Conservation (phyloP, 2,113 vertebrate species). For the Corynorhinus townsendii region DNA sequence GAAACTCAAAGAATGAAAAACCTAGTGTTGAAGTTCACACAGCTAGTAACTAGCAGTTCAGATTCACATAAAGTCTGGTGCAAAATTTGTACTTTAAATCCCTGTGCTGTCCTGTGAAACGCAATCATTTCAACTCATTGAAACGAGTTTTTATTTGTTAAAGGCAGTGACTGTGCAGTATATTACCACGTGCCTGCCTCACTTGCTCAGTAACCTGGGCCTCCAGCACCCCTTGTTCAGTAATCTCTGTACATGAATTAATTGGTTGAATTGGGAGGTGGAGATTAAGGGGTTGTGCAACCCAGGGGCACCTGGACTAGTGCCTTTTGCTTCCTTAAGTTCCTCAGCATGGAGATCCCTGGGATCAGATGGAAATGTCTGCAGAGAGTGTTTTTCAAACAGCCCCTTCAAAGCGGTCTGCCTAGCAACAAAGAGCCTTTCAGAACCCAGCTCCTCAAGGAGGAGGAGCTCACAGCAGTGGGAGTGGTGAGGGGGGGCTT, state of each 20-base stretch:
- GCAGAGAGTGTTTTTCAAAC: conserved; percentile 48
- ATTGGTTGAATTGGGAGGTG: neutral
- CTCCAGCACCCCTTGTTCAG: neutral
- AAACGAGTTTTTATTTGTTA: neutral
- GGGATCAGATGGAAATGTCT: conserved; percentile 51
- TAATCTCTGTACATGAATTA: neutral
- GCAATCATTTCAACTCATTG: neutral
- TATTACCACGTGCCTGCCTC: neutral
- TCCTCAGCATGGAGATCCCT: neutral
- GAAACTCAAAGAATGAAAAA: neutral
- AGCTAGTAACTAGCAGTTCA: neutral
- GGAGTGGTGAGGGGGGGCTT: neutral
- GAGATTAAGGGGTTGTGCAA: neutral
- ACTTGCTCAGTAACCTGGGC: neutral
- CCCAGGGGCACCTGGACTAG: neutral
- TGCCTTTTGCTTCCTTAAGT: conserved; percentile 17
- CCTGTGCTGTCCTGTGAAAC: neutral
- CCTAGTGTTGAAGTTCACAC: neutral
- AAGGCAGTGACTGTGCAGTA: neutral
- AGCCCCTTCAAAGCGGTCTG: conserved; percentile 46
- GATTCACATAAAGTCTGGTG: neutral
- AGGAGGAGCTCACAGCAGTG: neutral
- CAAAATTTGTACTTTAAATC: neutral
- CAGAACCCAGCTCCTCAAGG: neutral
- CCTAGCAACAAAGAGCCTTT: conserved; percentile 59